phyloP scores from a whole-genome alignment of 2,888 invertebrate species.

The Isotomurus palustris region DNA sequence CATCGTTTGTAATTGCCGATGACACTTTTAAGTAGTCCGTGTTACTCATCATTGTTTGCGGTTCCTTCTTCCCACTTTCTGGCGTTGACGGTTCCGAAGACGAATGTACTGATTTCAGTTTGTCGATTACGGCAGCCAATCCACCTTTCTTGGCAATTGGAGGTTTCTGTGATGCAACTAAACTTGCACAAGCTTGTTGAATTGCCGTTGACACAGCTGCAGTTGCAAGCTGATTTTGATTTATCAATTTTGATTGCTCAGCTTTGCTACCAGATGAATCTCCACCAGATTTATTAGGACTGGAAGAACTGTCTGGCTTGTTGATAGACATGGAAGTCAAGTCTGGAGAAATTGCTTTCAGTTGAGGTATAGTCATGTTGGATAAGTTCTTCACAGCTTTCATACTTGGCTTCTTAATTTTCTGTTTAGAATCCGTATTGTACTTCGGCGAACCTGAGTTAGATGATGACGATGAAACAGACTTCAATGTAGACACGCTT shows the following conservation, averaged over 20 bases:
- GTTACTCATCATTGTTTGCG: conserved; percentile 21
- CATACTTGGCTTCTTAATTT: conserved; percentile 3
- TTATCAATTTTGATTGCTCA: conserved; percentile 7
- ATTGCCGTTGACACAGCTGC: conserved; percentile 26
- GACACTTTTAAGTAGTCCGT: conserved; percentile 40
- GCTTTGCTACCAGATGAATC: conserved; percentile 4
- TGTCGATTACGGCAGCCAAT: conserved; percentile 81
- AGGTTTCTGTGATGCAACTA: conserved; percentile 17
- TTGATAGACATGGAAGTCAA: not conserved
- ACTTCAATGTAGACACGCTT: conserved; percentile 43
- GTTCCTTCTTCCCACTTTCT: conserved; percentile 20
- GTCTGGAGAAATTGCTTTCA: conserved; percentile 4
- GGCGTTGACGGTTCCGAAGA: not conserved
- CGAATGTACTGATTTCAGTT: conserved; percentile 60
- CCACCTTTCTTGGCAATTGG: conserved; percentile 54
- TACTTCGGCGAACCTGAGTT: conserved; percentile 8
- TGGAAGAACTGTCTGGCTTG: not conserved
- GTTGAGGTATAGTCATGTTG: conserved; percentile 1
- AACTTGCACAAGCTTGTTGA: conserved; percentile 19
- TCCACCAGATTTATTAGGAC: conserved; percentile 11
- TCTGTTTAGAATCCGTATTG: not conserved
- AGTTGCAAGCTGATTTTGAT: conserved; percentile 19
- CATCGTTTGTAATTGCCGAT: conserved; percentile 39
- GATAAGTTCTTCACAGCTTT: conserved; percentile 3
- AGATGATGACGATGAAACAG: conserved; percentile 33